Evolutionary conservation across 2,113 vertebrate species (phyloP), one percentile per base, ranked within the genome.

Genomic region (Formicarius rufipectus): DNA sequence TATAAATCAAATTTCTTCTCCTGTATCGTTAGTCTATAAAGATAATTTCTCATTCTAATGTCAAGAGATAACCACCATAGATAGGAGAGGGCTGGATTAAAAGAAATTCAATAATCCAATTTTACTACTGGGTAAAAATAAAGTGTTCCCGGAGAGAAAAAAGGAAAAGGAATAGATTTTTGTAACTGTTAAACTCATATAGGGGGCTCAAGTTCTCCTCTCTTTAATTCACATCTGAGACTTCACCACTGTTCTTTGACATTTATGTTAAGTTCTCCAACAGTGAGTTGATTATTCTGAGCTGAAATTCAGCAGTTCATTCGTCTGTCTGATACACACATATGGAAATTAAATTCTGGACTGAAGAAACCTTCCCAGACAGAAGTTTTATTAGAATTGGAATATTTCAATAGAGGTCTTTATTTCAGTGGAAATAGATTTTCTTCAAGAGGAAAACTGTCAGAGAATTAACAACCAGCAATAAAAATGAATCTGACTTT

Each of bases 91-190:
- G 47, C 1, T n/a, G 8, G 6, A n/a, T 76, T 63, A 9, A 64
- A 53, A 58, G n/a, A 28, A 0, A 2, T 17, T 2, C 7, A 55
- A 28, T 17, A 55, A 63, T 21, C 5, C 2, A 19, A 1, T 49
- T 67, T 78, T 67, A n/a, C 15, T 78, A 15, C 9, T 15, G 6
- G 27, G 14, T 30, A 3, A 50, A 56, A 64, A 24, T 9, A 13
- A 0, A 7, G 24, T 47, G 19, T 72, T 0, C 8, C 12, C 44
- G 7, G 10, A 59, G 8, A 79, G 20, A 23, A 69, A 50, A 73
- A 55, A 5, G 3, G 64, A 59, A 78, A 78, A 1, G 2, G 12
- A 69, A 27, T 9, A 37, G 20, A 74, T 6, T 3, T 75, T 14
- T 79, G 10, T 17, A 89, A 30, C 39, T 6, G 7, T 74, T 77